Base-by-base conservation (phyloP, 2,888 invertebrate genomes). In the Acheta domesticus region DNA sequence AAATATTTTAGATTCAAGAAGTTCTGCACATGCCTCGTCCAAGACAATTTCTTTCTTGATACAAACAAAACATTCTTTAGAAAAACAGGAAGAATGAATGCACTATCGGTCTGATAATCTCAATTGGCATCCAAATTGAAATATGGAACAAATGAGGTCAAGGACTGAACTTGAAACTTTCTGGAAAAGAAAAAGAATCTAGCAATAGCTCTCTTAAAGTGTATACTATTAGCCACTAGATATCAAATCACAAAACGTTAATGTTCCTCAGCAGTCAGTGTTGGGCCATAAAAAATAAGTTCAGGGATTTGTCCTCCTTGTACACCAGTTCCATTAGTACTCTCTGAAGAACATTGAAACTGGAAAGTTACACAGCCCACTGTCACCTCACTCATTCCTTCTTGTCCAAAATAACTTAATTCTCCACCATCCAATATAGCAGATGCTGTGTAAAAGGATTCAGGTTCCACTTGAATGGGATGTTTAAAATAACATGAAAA, bases 241-340 rank as follows among this genome's bases (percentile, higher is more conserved):
- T 36, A 5, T 36, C 36, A 36, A 36, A 36, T 36, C 36, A 36
- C 36, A 36, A 36, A 36, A 36, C 8, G 16, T 62, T 62, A 62
- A 62, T 62, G 62, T 62, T 90, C 89, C 83, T 86, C 89, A 82
- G 83, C 21, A 11, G 75, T 20, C 20, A 91, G 89, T 73, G 93
- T 92, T 23, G 96, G 96, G 73, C 96, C 96, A 85, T 97, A 98
- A 87, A 97, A 98, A 85, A 98, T 96, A 81, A 98, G 90, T 89
- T 98, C 98, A 4, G 98, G 98, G 85, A 98, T 98, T 88, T 98
- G 98, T 75, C 98, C 98, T 77, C 98, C 98, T 88, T 98, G 97
- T 8, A 98, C 97, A 12, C 97, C 97, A 1, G 98, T 98, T 77
- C 98, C 98, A 85, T 98, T 98, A 79, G 98, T 98, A 88, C 97